Conservation (phyloP, 1,140 invertebrate species). For the Oedothorax gibbosus region DNA sequence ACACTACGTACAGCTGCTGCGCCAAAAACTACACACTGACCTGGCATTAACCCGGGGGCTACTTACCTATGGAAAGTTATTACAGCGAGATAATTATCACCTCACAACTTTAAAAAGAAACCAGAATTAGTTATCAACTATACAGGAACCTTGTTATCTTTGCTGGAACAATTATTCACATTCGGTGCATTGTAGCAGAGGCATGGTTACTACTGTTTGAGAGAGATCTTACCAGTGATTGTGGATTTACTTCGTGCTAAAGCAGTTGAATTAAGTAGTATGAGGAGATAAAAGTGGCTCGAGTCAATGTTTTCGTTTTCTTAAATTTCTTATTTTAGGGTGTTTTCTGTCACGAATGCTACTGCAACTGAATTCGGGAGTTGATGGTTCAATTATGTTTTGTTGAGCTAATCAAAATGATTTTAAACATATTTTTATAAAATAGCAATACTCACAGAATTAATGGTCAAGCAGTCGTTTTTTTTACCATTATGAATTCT, state of each 20-base stretch:
- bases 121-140: slow-evolving; percentile 35
- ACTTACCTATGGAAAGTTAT: neutral
- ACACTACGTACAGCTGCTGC: slow-evolving; percentile 33
- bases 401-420: neutral
- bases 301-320: slow-evolving; percentile 11
- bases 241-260: slow-evolving; percentile 27
- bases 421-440: too few species aligned
- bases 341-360: slow-evolving; percentile 32
- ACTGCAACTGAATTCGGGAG: slow-evolving; percentile 5
- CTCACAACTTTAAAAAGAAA: neutral
- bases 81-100: slow-evolving; percentile 35
- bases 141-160: neutral
- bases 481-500: too few species aligned
- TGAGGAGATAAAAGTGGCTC: neutral
- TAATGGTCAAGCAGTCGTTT: too few species aligned
- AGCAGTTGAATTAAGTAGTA: neutral
- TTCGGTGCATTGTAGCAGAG: slow-evolving; percentile 8
- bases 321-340: neutral
- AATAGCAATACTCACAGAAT: too few species aligned
- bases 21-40: slow-evolving; percentile 5
- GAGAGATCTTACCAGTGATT: slow-evolving; percentile 1
- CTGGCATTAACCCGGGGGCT: neutral
- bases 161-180: slow-evolving; percentile 33
- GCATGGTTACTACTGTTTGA: slow-evolving; percentile 5
- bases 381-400: slow-evolving; percentile 31